These are phyloP conservation scores for Watersipora subatra DNA, from an alignment of 1,140 invertebrate genomes.

Conservation along the genomic window DNA sequence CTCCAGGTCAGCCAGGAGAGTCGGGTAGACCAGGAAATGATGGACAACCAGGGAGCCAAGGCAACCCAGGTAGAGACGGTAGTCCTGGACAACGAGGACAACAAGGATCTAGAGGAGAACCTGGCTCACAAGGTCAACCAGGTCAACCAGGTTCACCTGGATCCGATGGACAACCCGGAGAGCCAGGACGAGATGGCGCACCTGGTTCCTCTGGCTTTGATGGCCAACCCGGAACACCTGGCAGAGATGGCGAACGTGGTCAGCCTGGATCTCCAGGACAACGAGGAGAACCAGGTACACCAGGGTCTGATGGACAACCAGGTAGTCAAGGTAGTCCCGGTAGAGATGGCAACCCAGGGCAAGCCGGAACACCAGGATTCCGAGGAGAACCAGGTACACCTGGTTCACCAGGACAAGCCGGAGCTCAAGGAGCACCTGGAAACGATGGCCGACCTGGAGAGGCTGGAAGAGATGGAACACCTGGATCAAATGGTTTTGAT, in stretches of 20 bases:
- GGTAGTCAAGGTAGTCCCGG: constrained; percentile 13
- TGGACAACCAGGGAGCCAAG: neutral
- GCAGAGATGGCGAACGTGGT: neutral
- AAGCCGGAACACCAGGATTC: constrained; percentile 53
- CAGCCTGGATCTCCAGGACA: constrained; percentile 1
- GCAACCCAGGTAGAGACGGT: neutral
- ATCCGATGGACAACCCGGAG: constrained; percentile 10
- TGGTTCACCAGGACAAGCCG: neutral
- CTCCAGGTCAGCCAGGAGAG: neutral
- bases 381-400: constrained; percentile 39
- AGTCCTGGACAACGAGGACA: neutral
- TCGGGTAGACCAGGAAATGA: too few species aligned
- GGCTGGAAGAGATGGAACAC: constrained; percentile 19
- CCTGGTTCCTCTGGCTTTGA: too few species aligned
- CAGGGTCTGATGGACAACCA: neutral
- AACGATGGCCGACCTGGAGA: constrained; percentile 23
- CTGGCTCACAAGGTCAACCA: constrained; percentile 6
- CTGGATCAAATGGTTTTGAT: neutral
- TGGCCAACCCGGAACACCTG: constrained; percentile 11
- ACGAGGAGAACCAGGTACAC: constrained; percentile 9
- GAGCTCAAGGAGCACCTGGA: too few species aligned
- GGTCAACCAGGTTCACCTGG: neutral
- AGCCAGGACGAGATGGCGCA: constrained; percentile 12
- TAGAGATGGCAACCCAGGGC: constrained; percentile 41
- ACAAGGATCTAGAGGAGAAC: constrained; percentile 5